These are phyloP conservation scores for Xyrauchen texanus DNA, from an alignment of 2,113 vertebrate species.

Conservation along the genomic window DNA sequence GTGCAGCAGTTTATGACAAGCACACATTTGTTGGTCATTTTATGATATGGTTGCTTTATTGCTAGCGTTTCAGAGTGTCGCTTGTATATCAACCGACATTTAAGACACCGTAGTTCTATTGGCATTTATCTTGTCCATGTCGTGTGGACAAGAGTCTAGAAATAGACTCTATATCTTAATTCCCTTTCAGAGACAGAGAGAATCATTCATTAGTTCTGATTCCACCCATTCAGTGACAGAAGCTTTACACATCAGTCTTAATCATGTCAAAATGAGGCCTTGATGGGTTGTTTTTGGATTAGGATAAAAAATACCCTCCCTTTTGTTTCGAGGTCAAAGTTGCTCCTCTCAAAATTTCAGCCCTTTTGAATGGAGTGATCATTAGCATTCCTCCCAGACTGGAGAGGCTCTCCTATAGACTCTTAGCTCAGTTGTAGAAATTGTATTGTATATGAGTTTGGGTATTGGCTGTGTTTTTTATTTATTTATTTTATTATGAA, in stretches of 20 bases:
- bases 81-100: not conserved
- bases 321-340: slow-evolving; percentile 33
- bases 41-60: not conserved
- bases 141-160: not conserved
- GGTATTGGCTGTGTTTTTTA: too few relatives aligned
- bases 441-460: too few relatives aligned
- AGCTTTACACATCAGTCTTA: slow-evolving; percentile 41
- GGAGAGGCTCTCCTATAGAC: slow-evolving; percentile 16
- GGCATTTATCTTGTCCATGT: not conserved
- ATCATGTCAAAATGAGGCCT: slow-evolving; percentile 1
- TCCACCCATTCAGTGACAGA: slow-evolving; percentile 12
- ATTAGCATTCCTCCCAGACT: slow-evolving; percentile 10
- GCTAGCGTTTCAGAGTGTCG: not conserved
- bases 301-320: slow-evolving; percentile 9
- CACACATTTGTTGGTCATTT: not conserved
- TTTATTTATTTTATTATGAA: too few relatives aligned
- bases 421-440: not conserved
- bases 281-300: slow-evolving; percentile 11
- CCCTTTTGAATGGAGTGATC: slow-evolving; percentile 12
- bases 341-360: slow-evolving; percentile 21
- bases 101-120: not conserved
- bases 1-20: not conserved
- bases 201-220: not conserved
- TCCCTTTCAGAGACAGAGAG: not conserved
- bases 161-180: not conserved